These are phyloP conservation scores for Pandemis heparana DNA, from an alignment of 2,888 invertebrate genomes.

Conservation along the genomic window DNA sequence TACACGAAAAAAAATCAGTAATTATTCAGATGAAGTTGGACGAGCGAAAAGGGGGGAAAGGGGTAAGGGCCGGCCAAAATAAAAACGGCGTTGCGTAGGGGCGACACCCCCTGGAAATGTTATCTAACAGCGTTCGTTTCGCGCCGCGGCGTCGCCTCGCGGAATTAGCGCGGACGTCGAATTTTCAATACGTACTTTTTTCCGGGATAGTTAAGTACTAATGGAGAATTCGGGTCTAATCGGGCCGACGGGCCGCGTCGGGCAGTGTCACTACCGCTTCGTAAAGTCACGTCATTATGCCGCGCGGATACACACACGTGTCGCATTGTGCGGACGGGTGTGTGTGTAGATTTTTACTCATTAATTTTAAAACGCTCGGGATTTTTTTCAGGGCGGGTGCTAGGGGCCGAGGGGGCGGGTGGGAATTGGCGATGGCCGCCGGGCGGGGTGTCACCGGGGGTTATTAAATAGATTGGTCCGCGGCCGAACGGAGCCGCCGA, in stretches of 20 bases:
- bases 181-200: conserved; percentile 83
- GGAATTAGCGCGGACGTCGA: conserved; percentile 80
- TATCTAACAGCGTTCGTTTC: conserved; percentile 84
- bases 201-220: conserved; percentile 75
- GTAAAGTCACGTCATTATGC: conserved; percentile 77
- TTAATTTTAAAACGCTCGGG: conserved; percentile 87
- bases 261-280: conserved; percentile 59
- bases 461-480: conserved; percentile 87
- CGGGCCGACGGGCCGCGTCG: neutral
- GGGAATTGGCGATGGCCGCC: conserved; percentile 85
- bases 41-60: conserved; percentile 81
- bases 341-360: conserved; percentile 87
- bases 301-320: conserved; percentile 73
- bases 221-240: conserved; percentile 65
- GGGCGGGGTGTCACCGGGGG: conserved; percentile 85
- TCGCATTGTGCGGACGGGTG: conserved; percentile 73
- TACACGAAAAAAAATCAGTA: conserved; percentile 85
- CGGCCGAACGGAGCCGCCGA: conserved; percentile 85
- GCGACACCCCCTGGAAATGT: conserved; percentile 84
- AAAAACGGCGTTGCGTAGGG: conserved; percentile 86
- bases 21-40: conserved; percentile 86
- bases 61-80: conserved; percentile 85
- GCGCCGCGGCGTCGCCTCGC: conserved; percentile 74
- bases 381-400: conserved; percentile 86
- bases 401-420: conserved; percentile 76